phyloP scores from a whole-genome alignment of 2,888 invertebrate species.

The Spatulosminthurus flaviceps region DNA sequence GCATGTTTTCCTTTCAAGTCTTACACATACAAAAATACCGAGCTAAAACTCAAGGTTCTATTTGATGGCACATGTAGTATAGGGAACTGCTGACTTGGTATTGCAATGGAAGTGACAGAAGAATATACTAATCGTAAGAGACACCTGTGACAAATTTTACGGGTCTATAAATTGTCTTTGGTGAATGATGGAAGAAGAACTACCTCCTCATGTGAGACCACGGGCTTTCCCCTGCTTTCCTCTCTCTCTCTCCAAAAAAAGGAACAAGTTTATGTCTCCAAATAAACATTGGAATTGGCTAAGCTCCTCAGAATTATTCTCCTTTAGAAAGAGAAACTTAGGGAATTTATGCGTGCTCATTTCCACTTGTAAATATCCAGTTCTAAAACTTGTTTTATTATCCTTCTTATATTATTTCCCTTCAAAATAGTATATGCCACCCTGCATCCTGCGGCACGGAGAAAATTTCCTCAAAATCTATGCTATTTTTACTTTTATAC shows the following conservation, averaged over 20 bases:
- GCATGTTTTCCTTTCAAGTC: too few relatives aligned
- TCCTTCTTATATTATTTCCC: conserved; percentile 22
- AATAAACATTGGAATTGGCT: conserved; percentile 20
- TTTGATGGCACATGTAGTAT: not conserved
- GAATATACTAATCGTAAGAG: conserved; percentile 43
- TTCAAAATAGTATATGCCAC: too few relatives aligned
- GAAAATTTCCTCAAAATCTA: too few relatives aligned
- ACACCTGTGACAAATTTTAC: conserved; percentile 62
- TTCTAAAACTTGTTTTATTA: conserved; percentile 30
- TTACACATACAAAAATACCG: too few relatives aligned
- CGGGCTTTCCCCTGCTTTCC: too few relatives aligned
- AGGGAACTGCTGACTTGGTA: conserved; percentile 15
- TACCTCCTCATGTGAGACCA: conserved; percentile 1
- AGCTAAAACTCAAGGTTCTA: too few relatives aligned
- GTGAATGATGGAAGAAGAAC: conserved; percentile 40
- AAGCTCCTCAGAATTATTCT: conserved; percentile 26
- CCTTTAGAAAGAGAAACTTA: conserved; percentile 5
- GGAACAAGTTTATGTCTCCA: not conserved
- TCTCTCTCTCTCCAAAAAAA: not conserved
- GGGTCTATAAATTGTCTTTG: conserved; percentile 57
- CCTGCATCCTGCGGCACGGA: too few relatives aligned
- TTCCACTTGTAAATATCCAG: conserved; percentile 12
- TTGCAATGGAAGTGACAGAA: conserved; percentile 19
- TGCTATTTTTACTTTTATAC: too few relatives aligned
- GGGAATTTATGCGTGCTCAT: conserved; percentile 9